Evolutionary conservation across 2,797 vertebrate genomes (phyloP).

Genomic region (Coccyzus lansbergi): DNA sequence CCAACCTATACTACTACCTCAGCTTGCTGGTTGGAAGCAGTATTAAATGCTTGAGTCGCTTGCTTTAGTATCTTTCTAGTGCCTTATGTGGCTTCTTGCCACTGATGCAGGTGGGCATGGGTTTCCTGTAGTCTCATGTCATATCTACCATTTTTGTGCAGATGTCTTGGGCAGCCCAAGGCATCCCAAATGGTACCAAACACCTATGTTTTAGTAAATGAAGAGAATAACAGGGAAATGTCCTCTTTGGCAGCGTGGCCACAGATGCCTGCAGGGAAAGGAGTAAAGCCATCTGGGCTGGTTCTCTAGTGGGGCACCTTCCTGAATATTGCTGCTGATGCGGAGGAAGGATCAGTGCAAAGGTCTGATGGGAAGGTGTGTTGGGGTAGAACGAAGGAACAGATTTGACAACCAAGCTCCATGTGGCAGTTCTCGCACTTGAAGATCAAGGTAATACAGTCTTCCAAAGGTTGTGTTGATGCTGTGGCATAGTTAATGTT

Average conservation of each 20-base stretch:
- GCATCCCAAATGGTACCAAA: slow-evolving; percentile 14
- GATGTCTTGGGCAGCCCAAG: slow-evolving; percentile 9
- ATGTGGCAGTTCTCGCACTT: not conserved
- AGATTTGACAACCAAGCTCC: not conserved
- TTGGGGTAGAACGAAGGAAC: not conserved
- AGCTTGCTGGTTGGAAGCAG: not conserved
- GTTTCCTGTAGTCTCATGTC: not conserved
- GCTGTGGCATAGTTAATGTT: not conserved
- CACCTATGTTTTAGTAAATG: not conserved
- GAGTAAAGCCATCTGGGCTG: not conserved
- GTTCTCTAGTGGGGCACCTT: not conserved
- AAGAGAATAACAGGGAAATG: not conserved
- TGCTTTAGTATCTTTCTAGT: not conserved
- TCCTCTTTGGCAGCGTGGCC: slow-evolving; percentile 14
- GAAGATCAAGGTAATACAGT: not conserved
- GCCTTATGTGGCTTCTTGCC: slow-evolving; percentile 29
- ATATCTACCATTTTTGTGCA: slow-evolving; percentile 5
- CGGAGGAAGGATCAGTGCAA: not conserved
- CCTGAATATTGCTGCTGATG: not conserved
- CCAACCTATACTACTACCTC: not conserved
- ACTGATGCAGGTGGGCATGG: slow-evolving; percentile 31
- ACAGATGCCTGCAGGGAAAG: not conserved
- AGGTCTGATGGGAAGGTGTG: not conserved
- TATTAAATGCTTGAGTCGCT: not conserved
- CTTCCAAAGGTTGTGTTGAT: not conserved